Evolutionary conservation across 2,113 vertebrate species (phyloP).

Genomic region (Apaloderma vittatum): DNA sequence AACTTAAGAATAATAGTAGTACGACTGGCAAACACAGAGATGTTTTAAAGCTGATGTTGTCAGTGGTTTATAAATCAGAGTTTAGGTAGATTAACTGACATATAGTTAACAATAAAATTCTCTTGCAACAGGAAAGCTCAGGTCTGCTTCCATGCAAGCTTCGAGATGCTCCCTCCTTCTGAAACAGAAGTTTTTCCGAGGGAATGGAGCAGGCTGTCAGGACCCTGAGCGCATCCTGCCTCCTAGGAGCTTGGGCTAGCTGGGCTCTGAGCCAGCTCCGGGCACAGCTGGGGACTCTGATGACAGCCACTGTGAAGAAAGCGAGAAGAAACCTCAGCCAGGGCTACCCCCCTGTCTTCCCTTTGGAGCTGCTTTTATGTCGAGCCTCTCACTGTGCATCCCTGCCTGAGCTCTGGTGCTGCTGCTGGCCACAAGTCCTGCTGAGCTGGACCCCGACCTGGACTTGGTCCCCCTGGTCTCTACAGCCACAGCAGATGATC

Average conservation of each 20-base stretch:
- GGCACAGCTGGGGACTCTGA: not conserved
- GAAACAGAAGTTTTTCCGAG: not conserved
- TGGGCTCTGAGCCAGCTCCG: not conserved
- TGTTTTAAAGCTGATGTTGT: not conserved
- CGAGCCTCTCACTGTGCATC: not conserved
- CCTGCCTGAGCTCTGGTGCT: not conserved
- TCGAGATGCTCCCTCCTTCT: not conserved
- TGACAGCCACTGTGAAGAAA: not conserved
- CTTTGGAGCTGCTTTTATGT: not conserved
- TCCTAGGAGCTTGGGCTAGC: not conserved
- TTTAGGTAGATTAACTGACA: not conserved
- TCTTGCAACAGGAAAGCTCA: not conserved
- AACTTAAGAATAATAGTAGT: not conserved
- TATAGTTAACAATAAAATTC: not conserved
- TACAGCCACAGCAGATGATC: not conserved
- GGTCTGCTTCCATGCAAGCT: not conserved
- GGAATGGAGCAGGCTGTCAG: not conserved
- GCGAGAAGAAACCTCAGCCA: not conserved
- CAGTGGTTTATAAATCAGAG: not conserved
- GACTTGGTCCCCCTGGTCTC: not conserved
- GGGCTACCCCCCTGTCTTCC: not conserved
- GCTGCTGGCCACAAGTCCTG: not conserved
- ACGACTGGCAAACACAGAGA: not conserved
- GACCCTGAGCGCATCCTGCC: fast-evolving
- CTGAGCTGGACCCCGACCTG: not conserved